Base-by-base conservation (phyloP, 2,888 invertebrate genomes). In the Morpho achilles region DNA sequence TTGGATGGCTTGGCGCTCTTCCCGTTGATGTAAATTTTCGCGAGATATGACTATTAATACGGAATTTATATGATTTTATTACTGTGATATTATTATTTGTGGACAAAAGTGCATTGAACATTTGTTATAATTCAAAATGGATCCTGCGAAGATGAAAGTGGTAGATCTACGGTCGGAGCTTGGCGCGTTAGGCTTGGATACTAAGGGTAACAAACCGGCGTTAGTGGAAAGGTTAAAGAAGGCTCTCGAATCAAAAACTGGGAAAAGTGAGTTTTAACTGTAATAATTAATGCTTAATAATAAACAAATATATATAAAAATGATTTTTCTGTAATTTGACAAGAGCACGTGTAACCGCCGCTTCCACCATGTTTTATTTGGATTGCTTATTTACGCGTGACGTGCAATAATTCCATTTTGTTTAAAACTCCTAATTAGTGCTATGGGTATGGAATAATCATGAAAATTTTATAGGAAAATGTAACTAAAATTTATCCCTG, bases 201-300 rank as follows among this genome's bases (percentile, higher is more conserved):
- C 95, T 63, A 98, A 97, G 92, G 98, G 98, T 77, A 95, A 94
- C 70, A 98, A 98, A 93, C 95, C 97, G 80, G 95, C 95, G 74
- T 93, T 98, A 68, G 96, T 98, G 42, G 96, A 97, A 82, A 94
- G 98, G 75, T 91, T 98, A 75, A 94, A 95, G 80, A 95, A 96
- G 82, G 97, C 97, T 64, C 85, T 98, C 67, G 95, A 96, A 84
- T 83, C 92, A 66, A 94, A 94, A 83, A 81, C 91, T 66, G 91
- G 92, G 68, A 88, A 86, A 87, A 87, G 90, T 89, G 80, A 76
- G 67, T 60, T 47, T 10, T 40, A 9, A 43, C 39, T 23, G 32
- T 10, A 32, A 4, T 43, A 43, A 9, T 32, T 5, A 32, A 43
- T 43, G 23, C 10, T 47, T 50, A 1, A n/a, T 43, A 9, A 40